Evolutionary conservation across 1,140 invertebrate species (phyloP), one percentile per base, ranked within the genome.

Genomic region (Zaprionus camerounensis): DNA sequence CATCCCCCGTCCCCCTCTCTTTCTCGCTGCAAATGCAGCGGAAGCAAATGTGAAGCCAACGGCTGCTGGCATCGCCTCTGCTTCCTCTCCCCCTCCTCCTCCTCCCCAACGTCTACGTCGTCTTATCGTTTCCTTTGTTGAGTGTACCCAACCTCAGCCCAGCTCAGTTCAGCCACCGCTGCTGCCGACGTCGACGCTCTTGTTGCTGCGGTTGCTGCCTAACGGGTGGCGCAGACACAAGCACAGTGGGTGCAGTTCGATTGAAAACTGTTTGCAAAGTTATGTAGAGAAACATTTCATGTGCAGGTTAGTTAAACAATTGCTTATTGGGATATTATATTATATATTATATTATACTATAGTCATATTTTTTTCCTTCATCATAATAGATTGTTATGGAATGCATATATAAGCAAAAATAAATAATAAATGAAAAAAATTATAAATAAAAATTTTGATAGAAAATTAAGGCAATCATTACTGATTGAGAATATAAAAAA

Each of bases 41-140:
- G 78, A 81, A 79, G 71, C 69, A 44, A 49, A 34, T 34, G 31
- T 34, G 31, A 34, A 63, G 31, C 61, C 24, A 46, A 20, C 46
- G 17, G 46, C 15, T 13, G 41, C 57, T 56, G 64, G 36, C 41
- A 24, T 31, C 24, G 20, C 72, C 51, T 53, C 67, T 71, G 55
- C 12, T 3, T 0, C 15, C 12, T 15, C 11, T 13, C 3, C 36
- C 36, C 66, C 46, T 63, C 51, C 62, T 51, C 12, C 7, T 20
- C 20, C 17, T 13, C 12, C 1, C 9, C 15, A 49, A 24, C 26
- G 9, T n/a, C 31, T 46, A 11, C 57, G 34, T 66, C 81, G 75
- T 90, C 84, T 88, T 88, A 88, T 90, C 84, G 81, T 84, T 71
- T 78, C 71, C 83, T 78, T 83, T 81, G 84, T 84, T 83, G 81